These are phyloP conservation scores for Aptenodytes patagonicus DNA, from an alignment of 2,113 vertebrate species.

Conservation along the genomic window DNA sequence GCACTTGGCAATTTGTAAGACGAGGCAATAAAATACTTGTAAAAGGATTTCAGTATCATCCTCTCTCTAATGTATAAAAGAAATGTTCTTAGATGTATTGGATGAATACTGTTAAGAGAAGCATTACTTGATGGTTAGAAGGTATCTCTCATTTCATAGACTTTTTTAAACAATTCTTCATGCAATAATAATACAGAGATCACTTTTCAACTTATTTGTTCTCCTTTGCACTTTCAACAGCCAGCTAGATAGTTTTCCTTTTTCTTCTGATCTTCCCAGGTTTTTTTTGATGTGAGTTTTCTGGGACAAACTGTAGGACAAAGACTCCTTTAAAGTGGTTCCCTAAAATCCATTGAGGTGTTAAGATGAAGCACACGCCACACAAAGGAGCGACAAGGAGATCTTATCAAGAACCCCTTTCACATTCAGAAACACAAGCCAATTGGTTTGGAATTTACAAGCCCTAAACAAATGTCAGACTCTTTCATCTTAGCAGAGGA, in stretches of 20 bases:
- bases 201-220: constrained; percentile 31
- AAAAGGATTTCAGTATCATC: background rate
- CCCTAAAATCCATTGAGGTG: constrained; percentile 79
- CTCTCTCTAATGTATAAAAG: background rate
- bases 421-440: constrained; percentile 75
- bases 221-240: constrained; percentile 55
- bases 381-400: constrained; percentile 77
- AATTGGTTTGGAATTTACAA: constrained; percentile 80
- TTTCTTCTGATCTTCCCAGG: constrained; percentile 73
- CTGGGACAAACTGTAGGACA: constrained; percentile 79
- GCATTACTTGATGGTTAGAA: background rate
- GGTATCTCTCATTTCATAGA: background rate
- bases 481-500: constrained; percentile 72
- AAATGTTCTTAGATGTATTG: background rate
- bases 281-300: constrained; percentile 81
- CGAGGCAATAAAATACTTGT: background rate
- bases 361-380: constrained; percentile 79
- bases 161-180: background rate
- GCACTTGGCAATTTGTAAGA: background rate
- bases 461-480: constrained; percentile 79
- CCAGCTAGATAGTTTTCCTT: constrained; percentile 20
- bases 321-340: constrained; percentile 79
- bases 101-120: background rate
- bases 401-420: constrained; percentile 75
- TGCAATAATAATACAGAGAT: background rate